These are phyloP conservation scores for Trisateles emortualis DNA, from an alignment of 2,888 invertebrate species.

Conservation along the genomic window DNA sequence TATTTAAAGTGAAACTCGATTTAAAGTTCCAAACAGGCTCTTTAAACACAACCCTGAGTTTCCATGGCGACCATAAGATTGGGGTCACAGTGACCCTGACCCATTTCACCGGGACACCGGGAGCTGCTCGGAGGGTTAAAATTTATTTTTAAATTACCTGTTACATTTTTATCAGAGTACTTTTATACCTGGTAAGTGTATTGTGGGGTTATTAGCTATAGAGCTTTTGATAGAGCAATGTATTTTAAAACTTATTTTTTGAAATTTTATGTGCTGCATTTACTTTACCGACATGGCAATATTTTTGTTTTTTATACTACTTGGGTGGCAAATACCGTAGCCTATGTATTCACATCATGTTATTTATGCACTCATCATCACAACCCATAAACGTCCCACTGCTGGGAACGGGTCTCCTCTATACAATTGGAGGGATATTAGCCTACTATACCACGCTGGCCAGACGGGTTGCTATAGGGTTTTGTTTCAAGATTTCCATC, in stretches of 20 bases:
- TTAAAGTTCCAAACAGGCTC: conserved; percentile 21
- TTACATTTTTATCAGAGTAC: conserved; percentile 23
- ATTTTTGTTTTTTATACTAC: no score
- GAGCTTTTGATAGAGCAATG: not conserved
- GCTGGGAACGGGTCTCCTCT: no score
- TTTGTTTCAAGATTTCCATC: no score
- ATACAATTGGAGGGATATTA: no score
- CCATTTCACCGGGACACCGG: conserved; percentile 27
- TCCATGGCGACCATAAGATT: conserved; percentile 45
- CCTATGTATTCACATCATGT: no score
- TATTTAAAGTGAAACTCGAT: conserved; percentile 26
- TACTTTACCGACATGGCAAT: no score
- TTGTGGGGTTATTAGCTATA: not conserved
- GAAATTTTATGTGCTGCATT: no score
- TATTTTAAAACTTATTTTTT: not conserved
- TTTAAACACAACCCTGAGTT: conserved; percentile 27
- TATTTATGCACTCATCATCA: no score
- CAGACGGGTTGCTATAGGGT: no score
- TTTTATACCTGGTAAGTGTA: conserved; percentile 23
- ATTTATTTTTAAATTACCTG: conserved; percentile 45
- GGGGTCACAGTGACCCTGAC: conserved; percentile 51
- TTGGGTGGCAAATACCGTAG: no score
- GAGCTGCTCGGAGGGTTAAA: conserved; percentile 26
- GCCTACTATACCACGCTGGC: no score
- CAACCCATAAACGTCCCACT: no score